Percentiles rank a stretch among this genome's conserved stretches.
phyloP scores from a whole-genome alignment of 2,113 vertebrate genomes.

The Gambusia affinis region DNA sequence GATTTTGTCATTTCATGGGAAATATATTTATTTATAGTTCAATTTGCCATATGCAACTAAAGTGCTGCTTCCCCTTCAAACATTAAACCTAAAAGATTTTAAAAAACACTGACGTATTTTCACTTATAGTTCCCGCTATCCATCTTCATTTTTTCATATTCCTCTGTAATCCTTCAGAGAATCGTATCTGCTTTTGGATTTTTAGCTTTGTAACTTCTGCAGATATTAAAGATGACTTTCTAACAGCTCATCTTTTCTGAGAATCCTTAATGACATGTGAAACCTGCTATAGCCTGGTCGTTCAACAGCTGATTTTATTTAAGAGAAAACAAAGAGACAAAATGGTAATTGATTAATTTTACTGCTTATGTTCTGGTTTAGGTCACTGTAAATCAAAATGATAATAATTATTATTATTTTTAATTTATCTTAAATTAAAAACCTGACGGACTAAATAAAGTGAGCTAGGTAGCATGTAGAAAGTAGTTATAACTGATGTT shows the following conservation, averaged over 20 bases:
- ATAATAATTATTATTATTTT: conserved; percentile 21
- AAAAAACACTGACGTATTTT: neutral
- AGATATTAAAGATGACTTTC: neutral
- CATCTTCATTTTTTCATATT: neutral
- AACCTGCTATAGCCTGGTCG: too few relatives aligned
- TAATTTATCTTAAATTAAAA: neutral
- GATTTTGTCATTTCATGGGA: neutral
- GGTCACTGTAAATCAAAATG: conserved; percentile 14
- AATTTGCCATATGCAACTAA: neutral
- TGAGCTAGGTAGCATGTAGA: conserved; percentile 23
- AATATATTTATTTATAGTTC: neutral
- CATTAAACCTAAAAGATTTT: neutral
- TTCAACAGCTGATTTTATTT: neutral
- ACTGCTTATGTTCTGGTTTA: conserved; percentile 20
- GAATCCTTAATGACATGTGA: neutral
- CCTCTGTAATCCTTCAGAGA: neutral
- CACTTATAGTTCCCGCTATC: neutral
- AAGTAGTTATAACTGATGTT: conserved; percentile 22
- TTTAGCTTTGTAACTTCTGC: neutral
- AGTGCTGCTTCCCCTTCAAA: neutral
- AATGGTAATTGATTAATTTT: neutral
- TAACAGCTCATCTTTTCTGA: neutral
- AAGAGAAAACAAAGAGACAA: conserved; percentile 2
- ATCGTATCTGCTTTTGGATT: neutral
- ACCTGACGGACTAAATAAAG: conserved; percentile 20